Conservation (phyloP, 1,140 invertebrate genomes). For the Melipona quadrifasciata region DNA sequence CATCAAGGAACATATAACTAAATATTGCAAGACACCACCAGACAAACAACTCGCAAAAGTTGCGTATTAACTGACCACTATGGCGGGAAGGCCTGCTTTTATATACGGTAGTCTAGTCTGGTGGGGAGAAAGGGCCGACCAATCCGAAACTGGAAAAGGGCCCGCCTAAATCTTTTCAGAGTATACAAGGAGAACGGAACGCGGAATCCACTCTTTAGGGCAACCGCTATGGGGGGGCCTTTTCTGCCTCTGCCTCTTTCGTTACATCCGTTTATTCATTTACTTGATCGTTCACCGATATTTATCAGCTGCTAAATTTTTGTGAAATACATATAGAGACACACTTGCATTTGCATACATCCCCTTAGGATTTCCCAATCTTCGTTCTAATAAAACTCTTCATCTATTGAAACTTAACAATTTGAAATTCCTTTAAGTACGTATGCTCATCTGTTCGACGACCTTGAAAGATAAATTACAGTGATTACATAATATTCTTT, state of each 20-base stretch:
- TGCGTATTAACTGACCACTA: constrained; percentile 33
- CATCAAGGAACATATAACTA: neutral
- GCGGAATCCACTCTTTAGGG: constrained; percentile 55
- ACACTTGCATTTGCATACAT: neutral
- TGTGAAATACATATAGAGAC: no score
- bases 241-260: constrained; percentile 46
- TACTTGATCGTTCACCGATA: neutral
- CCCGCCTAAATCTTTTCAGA: constrained; percentile 67
- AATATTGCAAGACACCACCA: neutral
- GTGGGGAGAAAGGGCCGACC: constrained; percentile 60
- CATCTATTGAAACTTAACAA: neutral
- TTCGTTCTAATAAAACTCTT: neutral
- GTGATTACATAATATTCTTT: neutral
- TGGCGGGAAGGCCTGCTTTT: constrained; percentile 56
- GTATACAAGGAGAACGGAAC: constrained; percentile 38
- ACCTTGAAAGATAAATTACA: neutral
- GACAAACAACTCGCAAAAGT: neutral
- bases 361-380: neutral
- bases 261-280: constrained; percentile 49
- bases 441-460: neutral
- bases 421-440: neutral
- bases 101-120: constrained; percentile 29
- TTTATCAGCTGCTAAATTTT: neutral
- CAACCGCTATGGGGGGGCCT: constrained; percentile 66
- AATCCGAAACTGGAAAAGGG: constrained; percentile 56